A percentile compares a stretch with the other conserved stretches of the same genome.
Conservation (phyloP, 1,140 invertebrate genomes). For the Bursaphelenchus mucronatus region DNA sequence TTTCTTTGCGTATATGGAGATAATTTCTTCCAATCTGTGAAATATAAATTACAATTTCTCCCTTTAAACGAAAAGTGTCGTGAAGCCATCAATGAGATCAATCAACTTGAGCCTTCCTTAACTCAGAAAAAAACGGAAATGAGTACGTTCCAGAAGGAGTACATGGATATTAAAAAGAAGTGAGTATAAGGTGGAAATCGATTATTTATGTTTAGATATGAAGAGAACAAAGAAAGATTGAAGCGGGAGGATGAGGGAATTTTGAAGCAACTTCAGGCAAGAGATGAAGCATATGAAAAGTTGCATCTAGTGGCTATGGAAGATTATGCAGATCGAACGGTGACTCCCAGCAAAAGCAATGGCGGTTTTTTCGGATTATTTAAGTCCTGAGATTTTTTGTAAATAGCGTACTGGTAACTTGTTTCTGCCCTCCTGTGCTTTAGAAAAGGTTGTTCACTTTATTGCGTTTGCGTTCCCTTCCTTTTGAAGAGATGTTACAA, state of each 20-base stretch:
- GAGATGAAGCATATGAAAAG: constrained; percentile 42
- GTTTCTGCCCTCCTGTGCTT: constrained; percentile 4
- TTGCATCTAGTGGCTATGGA: constrained; percentile 23
- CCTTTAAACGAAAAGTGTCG: constrained; percentile 17
- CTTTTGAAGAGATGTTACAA: no score
- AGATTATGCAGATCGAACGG: constrained; percentile 11
- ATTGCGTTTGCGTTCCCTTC: no score
- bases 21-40: constrained; percentile 29
- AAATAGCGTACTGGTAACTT: not conserved
- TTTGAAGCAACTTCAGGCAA: constrained; percentile 20
- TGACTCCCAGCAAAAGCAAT: constrained; percentile 8
- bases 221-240: constrained; percentile 35
- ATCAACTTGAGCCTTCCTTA: constrained; percentile 36
- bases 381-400: not conserved
- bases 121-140: constrained; percentile 55
- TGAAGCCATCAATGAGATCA: constrained; percentile 39
- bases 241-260: constrained; percentile 43
- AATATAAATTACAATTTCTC: constrained; percentile 36
- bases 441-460: constrained; percentile 2
- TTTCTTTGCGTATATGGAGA: constrained; percentile 57
- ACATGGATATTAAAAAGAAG: constrained; percentile 56
- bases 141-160: constrained; percentile 54
- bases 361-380: constrained; percentile 13
- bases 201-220: constrained; percentile 32
- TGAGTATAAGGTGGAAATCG: constrained; percentile 24